These are phyloP conservation scores for Cirrhinus molitorella DNA, from an alignment of 2,797 vertebrate genomes.

Conservation along the genomic window DNA sequence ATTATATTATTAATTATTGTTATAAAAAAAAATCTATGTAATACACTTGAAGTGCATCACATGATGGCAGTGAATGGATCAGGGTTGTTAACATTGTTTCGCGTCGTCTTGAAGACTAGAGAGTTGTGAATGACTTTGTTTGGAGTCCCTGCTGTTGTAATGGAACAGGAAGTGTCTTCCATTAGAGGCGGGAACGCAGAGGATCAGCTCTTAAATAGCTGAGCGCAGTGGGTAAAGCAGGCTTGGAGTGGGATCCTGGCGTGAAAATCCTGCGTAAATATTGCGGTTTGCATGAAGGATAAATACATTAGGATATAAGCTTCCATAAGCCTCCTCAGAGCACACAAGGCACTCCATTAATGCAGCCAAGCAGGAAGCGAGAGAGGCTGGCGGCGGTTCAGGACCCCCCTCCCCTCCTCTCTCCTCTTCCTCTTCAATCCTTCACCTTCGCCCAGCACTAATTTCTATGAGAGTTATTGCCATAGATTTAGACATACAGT, in stretches of 20 bases:
- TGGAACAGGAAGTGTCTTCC: conserved; percentile 23
- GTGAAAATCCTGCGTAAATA: conserved; percentile 52
- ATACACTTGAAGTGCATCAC: not conserved
- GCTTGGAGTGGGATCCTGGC: conserved; percentile 34
- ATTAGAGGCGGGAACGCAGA: conserved; percentile 28
- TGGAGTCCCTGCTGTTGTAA: conserved; percentile 12
- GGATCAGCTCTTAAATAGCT: conserved; percentile 33
- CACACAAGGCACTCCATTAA: conserved; percentile 49
- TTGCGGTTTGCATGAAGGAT: conserved; percentile 52
- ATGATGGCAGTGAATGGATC: not conserved
- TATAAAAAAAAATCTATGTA: no score
- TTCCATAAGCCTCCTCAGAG: conserved; percentile 47
- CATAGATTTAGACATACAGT: conserved; percentile 73
- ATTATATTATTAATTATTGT: no score
- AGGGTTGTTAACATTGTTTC: not conserved
- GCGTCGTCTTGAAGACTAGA: not conserved
- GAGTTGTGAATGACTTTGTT: not conserved
- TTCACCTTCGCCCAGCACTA: conserved; percentile 33
- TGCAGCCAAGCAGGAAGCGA: conserved; percentile 32
- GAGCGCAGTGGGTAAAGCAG: conserved; percentile 39
- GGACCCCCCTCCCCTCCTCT: not conserved
- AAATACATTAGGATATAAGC: conserved; percentile 56
- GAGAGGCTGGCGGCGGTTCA: conserved; percentile 43
- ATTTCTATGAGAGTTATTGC: conserved; percentile 66
- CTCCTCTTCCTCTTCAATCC: conserved; percentile 24